These are phyloP conservation scores for Lottia scabra DNA, from an alignment of 2,888 invertebrate genomes.

Conservation along the genomic window DNA sequence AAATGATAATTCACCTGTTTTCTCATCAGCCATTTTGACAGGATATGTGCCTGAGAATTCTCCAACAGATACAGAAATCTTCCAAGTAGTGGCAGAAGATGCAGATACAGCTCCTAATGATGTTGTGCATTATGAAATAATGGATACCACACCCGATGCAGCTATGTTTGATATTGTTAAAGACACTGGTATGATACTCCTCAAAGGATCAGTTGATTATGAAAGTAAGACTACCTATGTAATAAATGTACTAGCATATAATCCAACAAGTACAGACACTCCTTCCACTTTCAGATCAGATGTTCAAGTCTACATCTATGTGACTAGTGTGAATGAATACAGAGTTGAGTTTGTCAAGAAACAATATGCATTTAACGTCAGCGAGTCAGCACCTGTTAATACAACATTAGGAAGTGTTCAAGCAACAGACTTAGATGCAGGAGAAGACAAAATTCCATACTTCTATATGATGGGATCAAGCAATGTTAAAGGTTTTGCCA, in stretches of 20 bases:
- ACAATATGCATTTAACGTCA: conserved; percentile 53
- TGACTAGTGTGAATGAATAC: conserved; percentile 62
- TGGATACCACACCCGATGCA: conserved; percentile 72
- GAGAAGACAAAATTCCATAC: conserved; percentile 74
- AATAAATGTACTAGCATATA: conserved; percentile 84
- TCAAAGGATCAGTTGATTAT: conserved; percentile 85
- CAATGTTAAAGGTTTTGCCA: conserved; percentile 89
- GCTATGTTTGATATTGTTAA: conserved; percentile 82
- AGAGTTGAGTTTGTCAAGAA: conserved; percentile 53
- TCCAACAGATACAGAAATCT: conserved; percentile 76
- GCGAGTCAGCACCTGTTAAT: conserved; percentile 55
- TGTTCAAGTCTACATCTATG: conserved; percentile 47
- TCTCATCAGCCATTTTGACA: conserved; percentile 82
- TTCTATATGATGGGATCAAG: conserved; percentile 94
- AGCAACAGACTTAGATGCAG: conserved; percentile 59
- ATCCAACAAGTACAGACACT: conserved; percentile 80
- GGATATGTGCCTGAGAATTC: conserved; percentile 88
- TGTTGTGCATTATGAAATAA: conserved; percentile 84
- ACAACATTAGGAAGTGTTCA: conserved; percentile 48
- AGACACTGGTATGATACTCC: conserved; percentile 81
- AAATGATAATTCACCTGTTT: conserved; percentile 87
- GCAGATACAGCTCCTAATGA: conserved; percentile 90
- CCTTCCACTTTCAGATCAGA: conserved; percentile 38
- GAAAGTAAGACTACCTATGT: conserved; percentile 83
- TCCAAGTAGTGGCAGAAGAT: conserved; percentile 81